Evolutionary conservation across 2,113 vertebrate species (phyloP).

Genomic region (Candoia aspera): DNA sequence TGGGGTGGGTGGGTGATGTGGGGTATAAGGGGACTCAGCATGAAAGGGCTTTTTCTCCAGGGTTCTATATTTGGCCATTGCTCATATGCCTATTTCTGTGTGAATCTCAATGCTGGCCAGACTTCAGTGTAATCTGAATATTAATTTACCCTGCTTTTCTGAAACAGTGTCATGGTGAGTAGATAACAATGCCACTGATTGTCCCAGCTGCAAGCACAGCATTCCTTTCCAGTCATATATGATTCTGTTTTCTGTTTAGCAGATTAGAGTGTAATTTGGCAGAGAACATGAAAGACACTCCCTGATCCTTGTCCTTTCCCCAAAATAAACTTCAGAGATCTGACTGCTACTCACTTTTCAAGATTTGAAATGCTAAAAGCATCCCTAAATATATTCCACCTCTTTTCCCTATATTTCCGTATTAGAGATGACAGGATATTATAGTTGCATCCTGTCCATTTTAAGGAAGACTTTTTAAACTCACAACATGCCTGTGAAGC

Average conservation of each 20-base stretch:
- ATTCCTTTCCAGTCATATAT: constrained; percentile 8
- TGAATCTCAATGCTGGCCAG: constrained; percentile 5
- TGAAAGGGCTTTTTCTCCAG: constrained; percentile 13
- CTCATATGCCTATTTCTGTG: neutral
- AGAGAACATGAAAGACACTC: neutral
- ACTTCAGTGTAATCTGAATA: constrained; percentile 2
- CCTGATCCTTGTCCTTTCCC: neutral
- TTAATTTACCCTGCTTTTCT: constrained; percentile 22
- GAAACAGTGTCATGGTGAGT: constrained; percentile 5
- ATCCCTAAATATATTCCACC: neutral
- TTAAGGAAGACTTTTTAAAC: too few relatives aligned
- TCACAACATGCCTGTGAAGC: neutral
- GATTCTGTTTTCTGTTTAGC: constrained; percentile 14
- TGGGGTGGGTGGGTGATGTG: neutral
- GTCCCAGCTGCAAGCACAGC: neutral
- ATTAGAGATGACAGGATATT: neutral
- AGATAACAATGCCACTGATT: neutral
- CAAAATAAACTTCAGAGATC: neutral
- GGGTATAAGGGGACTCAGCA: constrained; percentile 13
- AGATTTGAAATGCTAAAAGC: neutral
- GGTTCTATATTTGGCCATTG: constrained; percentile 12
- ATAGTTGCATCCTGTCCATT: neutral
- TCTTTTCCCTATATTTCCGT: neutral
- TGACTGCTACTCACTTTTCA: neutral
- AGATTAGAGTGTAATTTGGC: neutral